These are phyloP conservation scores for Sapayoa aenigma DNA, from an alignment of 2,113 vertebrate genomes.

Conservation along the genomic window DNA sequence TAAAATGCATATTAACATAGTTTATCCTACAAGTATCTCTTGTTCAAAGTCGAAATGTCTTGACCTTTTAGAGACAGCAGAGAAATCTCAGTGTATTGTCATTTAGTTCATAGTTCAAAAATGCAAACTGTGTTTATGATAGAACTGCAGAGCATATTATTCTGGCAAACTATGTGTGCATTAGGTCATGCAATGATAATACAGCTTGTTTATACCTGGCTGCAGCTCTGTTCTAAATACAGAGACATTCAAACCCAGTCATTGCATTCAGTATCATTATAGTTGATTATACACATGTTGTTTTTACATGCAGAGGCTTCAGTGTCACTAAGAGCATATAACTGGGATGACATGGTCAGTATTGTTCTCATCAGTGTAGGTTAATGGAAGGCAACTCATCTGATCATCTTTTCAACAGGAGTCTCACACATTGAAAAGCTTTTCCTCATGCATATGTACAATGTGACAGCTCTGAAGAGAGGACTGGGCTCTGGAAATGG, in stretches of 20 bases:
- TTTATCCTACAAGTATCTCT: background rate
- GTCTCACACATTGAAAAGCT: background rate
- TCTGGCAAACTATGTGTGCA: background rate
- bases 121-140: background rate
- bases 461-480: background rate
- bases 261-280: background rate
- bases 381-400: slow-evolving; percentile 63
- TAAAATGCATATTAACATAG: background rate
- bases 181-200: background rate
- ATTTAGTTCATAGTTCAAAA: background rate
- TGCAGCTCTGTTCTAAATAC: background rate
- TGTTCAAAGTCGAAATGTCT: background rate
- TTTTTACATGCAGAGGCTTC: slow-evolving; percentile 30
- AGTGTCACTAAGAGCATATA: background rate
- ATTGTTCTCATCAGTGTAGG: slow-evolving; percentile 19
- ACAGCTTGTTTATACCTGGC: background rate
- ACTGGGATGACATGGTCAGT: slow-evolving; percentile 38
- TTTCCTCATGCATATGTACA: background rate
- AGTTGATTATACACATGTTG: slow-evolving; percentile 48
- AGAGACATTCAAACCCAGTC: background rate
- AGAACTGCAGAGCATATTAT: background rate
- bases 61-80: background rate
- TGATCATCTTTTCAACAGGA: slow-evolving; percentile 32
- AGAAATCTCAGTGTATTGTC: background rate
- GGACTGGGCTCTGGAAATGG: background rate